Conservation (phyloP, 2,888 invertebrate genomes). For the Apantesis nais region DNA sequence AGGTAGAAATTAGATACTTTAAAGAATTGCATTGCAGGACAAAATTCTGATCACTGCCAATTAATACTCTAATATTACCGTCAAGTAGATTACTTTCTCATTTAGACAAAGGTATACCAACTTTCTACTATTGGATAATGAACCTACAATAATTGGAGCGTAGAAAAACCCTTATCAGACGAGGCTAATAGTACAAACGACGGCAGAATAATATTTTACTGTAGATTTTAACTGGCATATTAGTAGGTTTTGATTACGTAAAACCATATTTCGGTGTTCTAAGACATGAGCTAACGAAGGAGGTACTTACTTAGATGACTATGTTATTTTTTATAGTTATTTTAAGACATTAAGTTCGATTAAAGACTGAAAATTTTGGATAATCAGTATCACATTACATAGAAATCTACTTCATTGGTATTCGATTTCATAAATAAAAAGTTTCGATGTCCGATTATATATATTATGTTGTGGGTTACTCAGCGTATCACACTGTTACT, state of each 20-base stretch:
- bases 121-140: background rate
- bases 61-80: background rate
- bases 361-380: slow-evolving; percentile 14
- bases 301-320: too few species aligned
- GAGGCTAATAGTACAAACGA: background rate
- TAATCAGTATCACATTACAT: slow-evolving; percentile 45
- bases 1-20: too few species aligned
- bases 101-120: background rate
- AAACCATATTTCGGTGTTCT: background rate
- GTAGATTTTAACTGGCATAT: background rate
- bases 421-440: slow-evolving; percentile 51
- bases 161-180: background rate
- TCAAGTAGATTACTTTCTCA: background rate
- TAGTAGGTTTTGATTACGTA: background rate
- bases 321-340: background rate
- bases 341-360: slow-evolving; percentile 12
- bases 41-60: background rate
- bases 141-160: background rate
- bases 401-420: slow-evolving; percentile 43
- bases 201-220: background rate
- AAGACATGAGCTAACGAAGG: background rate
- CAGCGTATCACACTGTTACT: slow-evolving; percentile 41
- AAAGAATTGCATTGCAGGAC: too few species aligned
- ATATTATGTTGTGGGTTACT: slow-evolving; percentile 52
- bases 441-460: slow-evolving; percentile 57